Evolutionary conservation across 1,140 invertebrate genomes (phyloP).

Genomic region (Chlorops oryzae): DNA sequence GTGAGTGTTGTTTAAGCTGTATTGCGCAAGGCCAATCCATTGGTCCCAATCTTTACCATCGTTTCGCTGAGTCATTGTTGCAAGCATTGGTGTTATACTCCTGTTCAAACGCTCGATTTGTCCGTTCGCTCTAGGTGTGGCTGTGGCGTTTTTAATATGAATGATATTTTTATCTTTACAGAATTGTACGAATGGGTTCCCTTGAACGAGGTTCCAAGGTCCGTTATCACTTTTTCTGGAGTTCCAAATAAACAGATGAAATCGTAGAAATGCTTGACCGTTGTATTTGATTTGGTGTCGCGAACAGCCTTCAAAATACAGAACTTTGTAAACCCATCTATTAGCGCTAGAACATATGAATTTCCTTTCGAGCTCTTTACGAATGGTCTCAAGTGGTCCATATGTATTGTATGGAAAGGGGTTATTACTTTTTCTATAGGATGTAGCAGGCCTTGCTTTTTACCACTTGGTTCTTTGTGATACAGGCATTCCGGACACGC

Average conservation of each 20-base stretch:
- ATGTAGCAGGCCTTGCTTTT: constrained; percentile 18
- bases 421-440: constrained; percentile 16
- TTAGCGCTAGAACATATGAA: not conserved
- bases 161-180: constrained; percentile 14
- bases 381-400: constrained; percentile 26
- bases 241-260: constrained; percentile 17
- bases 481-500: constrained; percentile 1
- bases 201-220: constrained; percentile 12
- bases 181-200: constrained; percentile 13
- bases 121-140: no score
- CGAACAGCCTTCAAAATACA: constrained; percentile 19
- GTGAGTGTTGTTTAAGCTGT: no score
- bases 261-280: constrained; percentile 18
- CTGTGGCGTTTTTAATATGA: no score
- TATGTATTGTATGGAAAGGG: constrained; percentile 23
- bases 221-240: constrained; percentile 14
- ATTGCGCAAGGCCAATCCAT: not conserved
- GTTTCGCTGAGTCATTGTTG: constrained; percentile 12
- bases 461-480: not conserved
- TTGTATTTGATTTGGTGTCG: constrained; percentile 16
- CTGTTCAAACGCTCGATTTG: constrained; percentile 21
- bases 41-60: not conserved
- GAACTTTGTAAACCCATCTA: constrained; percentile 17
- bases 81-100: constrained; percentile 21
- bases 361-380: constrained; percentile 7